Conservation (phyloP, 2,888 invertebrate genomes). For the Volucella inflata region DNA sequence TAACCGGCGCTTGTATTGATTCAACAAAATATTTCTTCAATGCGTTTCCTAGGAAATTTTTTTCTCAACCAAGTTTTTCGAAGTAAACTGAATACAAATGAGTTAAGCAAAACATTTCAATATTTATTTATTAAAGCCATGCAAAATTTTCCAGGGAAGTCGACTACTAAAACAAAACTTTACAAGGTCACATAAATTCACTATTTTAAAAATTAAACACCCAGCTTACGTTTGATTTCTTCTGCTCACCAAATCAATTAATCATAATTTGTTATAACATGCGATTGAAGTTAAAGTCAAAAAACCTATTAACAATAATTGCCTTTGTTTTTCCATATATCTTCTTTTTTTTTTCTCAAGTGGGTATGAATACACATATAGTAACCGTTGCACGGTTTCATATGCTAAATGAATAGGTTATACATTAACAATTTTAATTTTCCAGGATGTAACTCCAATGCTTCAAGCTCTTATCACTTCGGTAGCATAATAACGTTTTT, state of each 20-base stretch:
- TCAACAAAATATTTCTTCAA: slow-evolving; percentile 8
- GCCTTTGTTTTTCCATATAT: slow-evolving; percentile 4
- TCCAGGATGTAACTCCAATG: background rate
- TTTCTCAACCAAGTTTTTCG: background rate
- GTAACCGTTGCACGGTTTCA: background rate
- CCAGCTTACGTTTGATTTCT: too few species aligned
- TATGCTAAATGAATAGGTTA: background rate
- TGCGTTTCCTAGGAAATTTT: slow-evolving; percentile 29
- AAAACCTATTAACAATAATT: background rate
- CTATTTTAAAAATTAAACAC: too few species aligned
- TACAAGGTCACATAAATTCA: too few species aligned
- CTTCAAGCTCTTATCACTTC: background rate
- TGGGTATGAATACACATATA: too few species aligned
- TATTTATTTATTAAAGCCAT: too few species aligned
- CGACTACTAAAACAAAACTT: too few species aligned
- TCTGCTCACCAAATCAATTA: too few species aligned
- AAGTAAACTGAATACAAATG: background rate
- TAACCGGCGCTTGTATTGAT: background rate
- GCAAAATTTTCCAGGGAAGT: too few species aligned
- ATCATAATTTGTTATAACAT: too few species aligned
- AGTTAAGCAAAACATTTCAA: too few species aligned
- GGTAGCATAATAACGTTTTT: too few species aligned
- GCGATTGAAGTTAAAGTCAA: background rate
- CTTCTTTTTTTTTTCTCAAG: too few species aligned
- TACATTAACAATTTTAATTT: background rate